Percentiles rank a stretch among this genome's conserved stretches.
Evolutionary conservation across 2,888 invertebrate species (phyloP).

Genomic region (Caradrina kadenii): DNA sequence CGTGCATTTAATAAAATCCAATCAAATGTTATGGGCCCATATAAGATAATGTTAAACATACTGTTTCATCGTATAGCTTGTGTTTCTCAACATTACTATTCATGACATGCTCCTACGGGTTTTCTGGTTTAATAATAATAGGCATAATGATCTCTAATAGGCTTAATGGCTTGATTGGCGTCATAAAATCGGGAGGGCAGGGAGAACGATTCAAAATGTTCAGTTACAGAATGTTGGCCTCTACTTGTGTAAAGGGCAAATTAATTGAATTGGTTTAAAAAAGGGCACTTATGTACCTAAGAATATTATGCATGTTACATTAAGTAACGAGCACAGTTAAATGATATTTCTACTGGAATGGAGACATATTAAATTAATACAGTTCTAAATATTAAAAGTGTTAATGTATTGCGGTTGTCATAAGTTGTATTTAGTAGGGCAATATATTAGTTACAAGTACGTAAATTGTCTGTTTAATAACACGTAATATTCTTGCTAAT

Average conservation of each 20-base stretch:
- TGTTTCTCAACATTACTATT: conserved; percentile 73
- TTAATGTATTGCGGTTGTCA: conserved; percentile 1
- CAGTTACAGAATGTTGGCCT: conserved; percentile 35
- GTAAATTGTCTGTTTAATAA: conserved; percentile 38
- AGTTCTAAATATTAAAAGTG: conserved; percentile 28
- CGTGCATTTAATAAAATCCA: conserved; percentile 41
- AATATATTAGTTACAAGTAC: conserved; percentile 15
- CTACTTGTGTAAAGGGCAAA: conserved; percentile 63
- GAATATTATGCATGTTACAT: conserved; percentile 5
- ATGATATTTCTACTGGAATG: conserved; percentile 6
- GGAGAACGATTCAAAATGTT: conserved; percentile 41
- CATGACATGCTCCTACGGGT: conserved; percentile 71
- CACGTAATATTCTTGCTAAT: conserved; percentile 47
- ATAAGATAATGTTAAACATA: conserved; percentile 35
- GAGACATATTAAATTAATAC: conserved; percentile 6
- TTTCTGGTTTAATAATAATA: conserved; percentile 77
- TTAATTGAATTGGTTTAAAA: conserved; percentile 79
- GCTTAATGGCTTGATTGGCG: conserved; percentile 82
- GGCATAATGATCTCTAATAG: conserved; percentile 82
- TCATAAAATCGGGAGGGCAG: conserved; percentile 79
- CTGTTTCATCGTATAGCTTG: conserved; percentile 38
- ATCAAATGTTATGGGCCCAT: conserved; percentile 41
- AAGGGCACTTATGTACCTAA: conserved; percentile 35
- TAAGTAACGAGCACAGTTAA: conserved; percentile 3
- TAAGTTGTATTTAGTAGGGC: conserved; percentile 18